phyloP scores from a whole-genome alignment of 2,113 vertebrate genomes.

The Plestiodon gilberti region DNA sequence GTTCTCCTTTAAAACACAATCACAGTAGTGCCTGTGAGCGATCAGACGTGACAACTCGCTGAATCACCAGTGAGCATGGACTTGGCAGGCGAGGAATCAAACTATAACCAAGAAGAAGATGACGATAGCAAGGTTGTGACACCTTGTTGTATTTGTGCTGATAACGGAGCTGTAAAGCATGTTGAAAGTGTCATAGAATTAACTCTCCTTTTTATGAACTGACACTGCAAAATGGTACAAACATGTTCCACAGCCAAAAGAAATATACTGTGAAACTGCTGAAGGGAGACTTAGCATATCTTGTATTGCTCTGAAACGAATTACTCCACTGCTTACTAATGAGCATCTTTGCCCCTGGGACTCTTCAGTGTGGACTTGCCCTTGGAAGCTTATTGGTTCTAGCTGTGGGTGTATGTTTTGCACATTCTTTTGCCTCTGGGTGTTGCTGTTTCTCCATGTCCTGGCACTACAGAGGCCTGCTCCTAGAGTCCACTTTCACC shows the following conservation, averaged over 20 bases:
- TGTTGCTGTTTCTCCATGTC: not conserved
- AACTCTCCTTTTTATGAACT: not conserved
- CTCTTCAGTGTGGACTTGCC: not conserved
- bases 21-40: too few relatives aligned
- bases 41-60: too few relatives aligned
- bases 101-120: too few relatives aligned
- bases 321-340: not conserved
- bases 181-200: not conserved
- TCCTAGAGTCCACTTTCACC: not conserved
- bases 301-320: not conserved
- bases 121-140: too few relatives aligned
- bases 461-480: not conserved
- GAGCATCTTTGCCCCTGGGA: not conserved
- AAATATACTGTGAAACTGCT: not conserved
- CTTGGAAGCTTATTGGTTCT: too few relatives aligned
- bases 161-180: not conserved
- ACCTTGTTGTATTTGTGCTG: too few relatives aligned
- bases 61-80: too few relatives aligned
- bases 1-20: too few relatives aligned
- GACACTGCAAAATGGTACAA: not conserved
- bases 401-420: not conserved
- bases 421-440: not conserved
- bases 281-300: not conserved
- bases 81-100: too few relatives aligned
- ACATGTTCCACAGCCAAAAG: not conserved